phyloP scores from a whole-genome alignment of 2,113 vertebrate genomes.

The Larimichthys crocea region DNA sequence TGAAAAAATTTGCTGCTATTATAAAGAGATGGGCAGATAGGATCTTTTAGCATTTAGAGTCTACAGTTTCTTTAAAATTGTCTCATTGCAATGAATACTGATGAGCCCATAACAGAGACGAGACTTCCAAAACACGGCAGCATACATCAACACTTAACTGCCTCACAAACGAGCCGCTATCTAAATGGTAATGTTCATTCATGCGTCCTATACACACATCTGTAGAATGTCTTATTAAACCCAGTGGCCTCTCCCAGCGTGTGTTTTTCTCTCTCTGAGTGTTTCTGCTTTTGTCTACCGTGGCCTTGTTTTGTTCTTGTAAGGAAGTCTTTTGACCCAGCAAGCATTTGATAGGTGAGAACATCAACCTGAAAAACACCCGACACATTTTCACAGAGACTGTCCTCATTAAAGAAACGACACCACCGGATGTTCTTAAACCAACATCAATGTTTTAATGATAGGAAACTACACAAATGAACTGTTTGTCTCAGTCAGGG shows the following conservation, averaged over 20 bases:
- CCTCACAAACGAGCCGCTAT: conserved; percentile 18
- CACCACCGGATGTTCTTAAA: not conserved
- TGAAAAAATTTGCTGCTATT: not conserved
- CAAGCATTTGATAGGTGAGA: not conserved
- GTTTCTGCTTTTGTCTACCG: not conserved
- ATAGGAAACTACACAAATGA: not conserved
- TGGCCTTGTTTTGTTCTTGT: not conserved
- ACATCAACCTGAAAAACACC: not conserved
- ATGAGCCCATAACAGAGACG: conserved; percentile 12
- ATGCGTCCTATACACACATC: not conserved
- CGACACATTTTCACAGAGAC: not conserved
- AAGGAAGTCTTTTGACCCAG: not conserved
- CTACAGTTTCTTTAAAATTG: conserved; percentile 1
- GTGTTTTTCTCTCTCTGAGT: not conserved
- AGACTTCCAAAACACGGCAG: not conserved
- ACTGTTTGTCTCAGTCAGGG: too few species aligned
- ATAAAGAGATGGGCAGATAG: not conserved
- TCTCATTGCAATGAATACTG: conserved; percentile 28
- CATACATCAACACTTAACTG: conserved; percentile 8
- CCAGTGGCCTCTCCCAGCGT: not conserved
- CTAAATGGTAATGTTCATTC: conserved; percentile 48
- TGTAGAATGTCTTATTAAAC: not conserved
- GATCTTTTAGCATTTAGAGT: conserved; percentile 8
- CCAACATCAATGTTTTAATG: not conserved
- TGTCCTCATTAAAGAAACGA: not conserved